phyloP scores from a whole-genome alignment of 2,888 invertebrate genomes.

The Scrobipalpa costella region DNA sequence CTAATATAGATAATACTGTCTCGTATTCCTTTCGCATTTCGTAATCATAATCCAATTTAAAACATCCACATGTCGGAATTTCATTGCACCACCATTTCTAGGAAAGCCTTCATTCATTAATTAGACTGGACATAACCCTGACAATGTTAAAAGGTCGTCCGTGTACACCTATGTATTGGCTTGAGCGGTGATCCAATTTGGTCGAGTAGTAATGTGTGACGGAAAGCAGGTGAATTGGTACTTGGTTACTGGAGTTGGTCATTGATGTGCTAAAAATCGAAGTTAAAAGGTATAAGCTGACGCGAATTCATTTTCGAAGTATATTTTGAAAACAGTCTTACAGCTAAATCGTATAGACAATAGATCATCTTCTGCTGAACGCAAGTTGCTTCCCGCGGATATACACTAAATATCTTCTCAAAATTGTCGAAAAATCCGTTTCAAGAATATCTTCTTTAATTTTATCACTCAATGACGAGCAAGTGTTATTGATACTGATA shows the following conservation, averaged over 20 bases:
- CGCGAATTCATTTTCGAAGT: no score
- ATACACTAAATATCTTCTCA: no score
- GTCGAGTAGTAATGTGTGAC: background rate
- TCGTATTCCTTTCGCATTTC: background rate
- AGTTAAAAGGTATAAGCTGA: background rate
- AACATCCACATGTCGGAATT: background rate
- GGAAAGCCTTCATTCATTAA: background rate
- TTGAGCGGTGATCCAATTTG: background rate
- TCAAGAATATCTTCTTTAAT: no score
- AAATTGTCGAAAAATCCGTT: no score
- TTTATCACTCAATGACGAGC: no score
- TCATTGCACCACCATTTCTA: background rate
- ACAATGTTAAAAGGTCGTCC: background rate
- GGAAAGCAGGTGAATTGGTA: background rate
- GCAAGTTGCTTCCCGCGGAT: no score
- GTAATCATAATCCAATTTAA: background rate
- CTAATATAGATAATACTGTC: background rate
- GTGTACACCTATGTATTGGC: background rate
- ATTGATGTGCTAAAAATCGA: background rate
- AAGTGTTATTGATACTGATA: no score
- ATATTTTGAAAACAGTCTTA: no score
- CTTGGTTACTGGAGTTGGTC: background rate
- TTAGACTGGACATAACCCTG: constrained; percentile 2
- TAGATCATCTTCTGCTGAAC: no score
- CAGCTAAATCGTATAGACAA: no score